Base-by-base conservation (phyloP, 2,888 invertebrate genomes). In the Eilema caniola region DNA sequence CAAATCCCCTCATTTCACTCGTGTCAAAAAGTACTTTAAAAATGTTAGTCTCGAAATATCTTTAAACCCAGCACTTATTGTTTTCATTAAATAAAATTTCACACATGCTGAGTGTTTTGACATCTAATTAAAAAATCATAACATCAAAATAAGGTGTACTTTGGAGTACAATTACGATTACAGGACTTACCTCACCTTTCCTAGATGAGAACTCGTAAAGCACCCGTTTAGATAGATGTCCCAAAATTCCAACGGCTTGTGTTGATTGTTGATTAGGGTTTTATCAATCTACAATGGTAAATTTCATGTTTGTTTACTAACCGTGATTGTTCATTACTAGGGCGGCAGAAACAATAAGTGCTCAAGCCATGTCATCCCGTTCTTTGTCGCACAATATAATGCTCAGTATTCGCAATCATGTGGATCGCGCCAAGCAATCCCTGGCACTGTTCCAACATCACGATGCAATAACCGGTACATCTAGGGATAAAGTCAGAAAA, bases 361-460 rank as follows among this genome's bases (percentile, higher is more conserved):
- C 97, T 0, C 96, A 97, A 78, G 96, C 96, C 64, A 94, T 95
- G 82, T 90, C 95, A 0, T 91, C 95, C 5, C 89, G 94, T 70
- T 90, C 95, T 4, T 92, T 95, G 14, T 95, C 96, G 73, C 93
- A 96, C 67, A 86, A 96, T 0, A 88, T 93, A 80, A 90, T 93
- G 23, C 84, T 95, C n/a, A 95, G 92, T 72, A 87, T 95, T 28
- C 89, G 94, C 5, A 95, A 95, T 85, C 86, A 95, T 79, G 93
- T 97, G 72, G 93, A 96, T 73, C 89, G 90, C 62, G 98, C 99
- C 20, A 96, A 99, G 41, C 96, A 97, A 67, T 96, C 97, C 81
- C 96, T 99, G 37, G 96, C 98, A 0, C 95, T 99, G 72, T 99
- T 99, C 95, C 99, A 99, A 92, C 99, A 99, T 92, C 99, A 99